Evolutionary conservation across 1,140 invertebrate species (phyloP).

Genomic region (Latrodectus geometricus): DNA sequence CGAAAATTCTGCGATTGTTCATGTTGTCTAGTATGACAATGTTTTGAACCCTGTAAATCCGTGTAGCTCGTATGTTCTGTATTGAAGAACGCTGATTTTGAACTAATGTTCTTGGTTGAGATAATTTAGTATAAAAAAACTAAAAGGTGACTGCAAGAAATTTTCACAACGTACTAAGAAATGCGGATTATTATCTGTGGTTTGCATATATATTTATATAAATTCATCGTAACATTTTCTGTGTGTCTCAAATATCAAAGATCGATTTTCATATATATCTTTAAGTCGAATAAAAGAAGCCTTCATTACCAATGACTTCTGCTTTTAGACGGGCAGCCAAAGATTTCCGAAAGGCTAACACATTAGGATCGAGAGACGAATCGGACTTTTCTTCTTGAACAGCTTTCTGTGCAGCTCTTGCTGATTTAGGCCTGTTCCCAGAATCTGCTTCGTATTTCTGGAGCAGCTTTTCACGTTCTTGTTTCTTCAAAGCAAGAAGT

Average conservation of each 20-base stretch:
- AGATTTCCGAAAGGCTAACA: slow-evolving; percentile 82
- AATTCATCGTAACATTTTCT: neutral
- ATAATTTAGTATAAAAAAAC: too few relatives aligned
- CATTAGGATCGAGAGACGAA: slow-evolving; percentile 67
- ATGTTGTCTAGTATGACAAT: too few relatives aligned
- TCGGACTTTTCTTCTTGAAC: slow-evolving; percentile 67
- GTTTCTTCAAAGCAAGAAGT: slow-evolving; percentile 86
- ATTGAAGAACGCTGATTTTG: too few relatives aligned
- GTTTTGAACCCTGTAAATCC: too few relatives aligned
- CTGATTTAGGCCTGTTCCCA: slow-evolving; percentile 75
- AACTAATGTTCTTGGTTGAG: too few relatives aligned
- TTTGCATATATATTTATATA: neutral
- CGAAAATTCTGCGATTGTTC: too few relatives aligned
- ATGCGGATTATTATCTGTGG: too few relatives aligned
- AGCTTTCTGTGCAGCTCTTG: slow-evolving; percentile 74
- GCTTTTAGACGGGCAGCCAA: slow-evolving; percentile 84
- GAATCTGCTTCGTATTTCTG: slow-evolving; percentile 69
- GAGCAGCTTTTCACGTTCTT: slow-evolving; percentile 83
- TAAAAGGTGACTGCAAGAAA: too few relatives aligned
- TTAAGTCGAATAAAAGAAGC: neutral
- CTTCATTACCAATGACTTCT: slow-evolving; percentile 75
- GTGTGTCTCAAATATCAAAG: neutral
- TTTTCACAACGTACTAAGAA: too few relatives aligned
- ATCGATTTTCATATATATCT: neutral
- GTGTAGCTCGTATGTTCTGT: too few relatives aligned